These are phyloP conservation scores for Muntiacus reevesi DNA, from an alignment of 2,113 vertebrate species.

Conservation along the genomic window DNA sequence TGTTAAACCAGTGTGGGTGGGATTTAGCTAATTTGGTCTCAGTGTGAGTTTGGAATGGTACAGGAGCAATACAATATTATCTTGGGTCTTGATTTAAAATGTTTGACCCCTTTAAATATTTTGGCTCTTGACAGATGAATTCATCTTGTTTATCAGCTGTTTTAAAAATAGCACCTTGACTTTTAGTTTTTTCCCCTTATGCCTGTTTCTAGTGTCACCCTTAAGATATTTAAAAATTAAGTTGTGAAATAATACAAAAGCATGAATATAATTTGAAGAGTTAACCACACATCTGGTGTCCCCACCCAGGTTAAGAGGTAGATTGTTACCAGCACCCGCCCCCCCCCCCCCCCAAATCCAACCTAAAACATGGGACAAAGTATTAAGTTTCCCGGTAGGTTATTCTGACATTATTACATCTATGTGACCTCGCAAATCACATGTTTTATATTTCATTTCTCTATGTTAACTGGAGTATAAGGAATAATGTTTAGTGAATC, in stretches of 20 bases:
- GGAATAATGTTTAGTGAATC: constrained; percentile 16
- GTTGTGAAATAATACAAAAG: neutral
- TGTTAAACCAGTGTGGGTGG: neutral
- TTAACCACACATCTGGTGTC: neutral
- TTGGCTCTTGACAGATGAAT: constrained; percentile 26
- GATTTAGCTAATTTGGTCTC: constrained; percentile 40
- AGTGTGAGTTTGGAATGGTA: neutral
- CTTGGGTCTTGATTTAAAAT: constrained; percentile 30
- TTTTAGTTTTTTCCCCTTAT: neutral
- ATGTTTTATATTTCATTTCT: constrained; percentile 19
- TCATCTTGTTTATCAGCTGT: constrained; percentile 45
- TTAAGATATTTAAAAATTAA: neutral
- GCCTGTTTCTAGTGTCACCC: neutral
- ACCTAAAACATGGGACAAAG: neutral
- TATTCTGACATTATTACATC: constrained; percentile 30
- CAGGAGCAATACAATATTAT: neutral
- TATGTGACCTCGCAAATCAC: constrained; percentile 12
- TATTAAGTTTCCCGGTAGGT: constrained; percentile 38
- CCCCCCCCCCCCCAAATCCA: neutral
- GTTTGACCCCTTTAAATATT: constrained; percentile 40
- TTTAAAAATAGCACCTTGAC: constrained; percentile 52
- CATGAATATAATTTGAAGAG: neutral
- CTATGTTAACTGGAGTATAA: constrained; percentile 15
- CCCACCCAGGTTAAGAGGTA: neutral
- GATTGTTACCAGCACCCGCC: neutral